Base-by-base conservation (phyloP, 2,888 invertebrate genomes). In the Apamea epomidion region DNA sequence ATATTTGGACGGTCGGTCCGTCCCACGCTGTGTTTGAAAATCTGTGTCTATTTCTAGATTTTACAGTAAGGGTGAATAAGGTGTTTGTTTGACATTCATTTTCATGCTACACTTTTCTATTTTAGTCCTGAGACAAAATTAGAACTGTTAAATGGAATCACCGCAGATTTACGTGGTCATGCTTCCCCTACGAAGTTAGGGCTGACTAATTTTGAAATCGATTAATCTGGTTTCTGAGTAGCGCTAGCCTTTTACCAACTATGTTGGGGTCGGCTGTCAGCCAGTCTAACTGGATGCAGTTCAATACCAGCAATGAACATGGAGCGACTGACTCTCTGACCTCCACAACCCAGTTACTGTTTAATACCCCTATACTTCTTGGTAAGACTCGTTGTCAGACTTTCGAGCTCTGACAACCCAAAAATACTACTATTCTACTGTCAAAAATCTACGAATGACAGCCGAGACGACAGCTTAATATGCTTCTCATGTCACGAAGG, bases 31-130 rank as follows among this genome's bases (percentile, higher is more conserved):
- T 0, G 29, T 51, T 51, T 74, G 67, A 74, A 72, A 78, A 48
- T 18, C 42, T 37, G 60, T 32, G 21, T 54, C 18, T 73, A 83
- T 78, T 78, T 82, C 48, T 72, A 72, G 37, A 58, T 14, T 72
- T 29, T 68, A 68, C 0, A 18, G 0, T 58, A 58, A 1, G 8
- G 6, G 6, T 60, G 12, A 45, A 37, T 18, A 5, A 10, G 42
- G 14, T 58, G 37, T 69, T 77, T 77, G 71, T 77, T 25, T 60
- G 32, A 32, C 70, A 60, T 32, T 2, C 2, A 32, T 70, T 76
- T 70, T 42, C 58, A 71, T 16, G 64, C 0, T 68, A 21, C 42
- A 68, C 0, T 32, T 45, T 58, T 60, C 7, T 71, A 62, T 74
- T 84, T 76, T 51, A 5, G 8, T 32, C 14, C 6, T 16, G 3